Base-by-base conservation (phyloP, 2,888 invertebrate genomes). In the Nebria salina region DNA sequence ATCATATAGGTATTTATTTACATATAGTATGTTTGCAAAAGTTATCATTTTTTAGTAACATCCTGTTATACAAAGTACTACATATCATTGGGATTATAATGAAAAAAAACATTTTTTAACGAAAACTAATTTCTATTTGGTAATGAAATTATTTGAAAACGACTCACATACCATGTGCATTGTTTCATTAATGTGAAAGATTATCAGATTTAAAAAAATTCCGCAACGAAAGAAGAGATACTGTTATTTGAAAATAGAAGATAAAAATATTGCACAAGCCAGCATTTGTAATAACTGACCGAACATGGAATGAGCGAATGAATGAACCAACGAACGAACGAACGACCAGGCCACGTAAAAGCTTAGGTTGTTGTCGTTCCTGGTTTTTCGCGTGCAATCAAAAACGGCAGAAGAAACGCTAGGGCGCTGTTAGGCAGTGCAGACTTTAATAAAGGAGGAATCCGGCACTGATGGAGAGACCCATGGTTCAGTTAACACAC, bases 401-500 rank as follows among this genome's bases (percentile, higher is more conserved):
- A 73, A 73, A 73, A 42, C 73, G 42, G 73, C 41, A 73, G 73
- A 73, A 73, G 20, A 34, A n/a, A 73, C 41, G 42, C 41, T 41
- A 5, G 9, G 8, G 68, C 9, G 26, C 20, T n/a, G 26, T 15
- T 15, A 20, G 26, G 68, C 73, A 73, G 75, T 66, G 75, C 25
- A 20, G 80, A 75, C 54, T 80, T 80, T 80, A 80, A 80, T 80
- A 80, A 80, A 80, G 80, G 75, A 75, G 75, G 34, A 72, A 41
- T 72, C 65, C 25, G 65, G 42, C 75, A 68, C 72, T 75, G 80
- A 79, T 79, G 79, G 79, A 79, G 77, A 77, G 79, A 34, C 7
- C 75, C 80, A 80, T 80, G 80, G 80, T 80, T 80, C 80, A 80
- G 80, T 80, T 80, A 80, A 75, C 80, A 80, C 80, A 80, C 80